Evolutionary conservation across 2,888 invertebrate species (phyloP).

Genomic region (Hypolimnas misippus): DNA sequence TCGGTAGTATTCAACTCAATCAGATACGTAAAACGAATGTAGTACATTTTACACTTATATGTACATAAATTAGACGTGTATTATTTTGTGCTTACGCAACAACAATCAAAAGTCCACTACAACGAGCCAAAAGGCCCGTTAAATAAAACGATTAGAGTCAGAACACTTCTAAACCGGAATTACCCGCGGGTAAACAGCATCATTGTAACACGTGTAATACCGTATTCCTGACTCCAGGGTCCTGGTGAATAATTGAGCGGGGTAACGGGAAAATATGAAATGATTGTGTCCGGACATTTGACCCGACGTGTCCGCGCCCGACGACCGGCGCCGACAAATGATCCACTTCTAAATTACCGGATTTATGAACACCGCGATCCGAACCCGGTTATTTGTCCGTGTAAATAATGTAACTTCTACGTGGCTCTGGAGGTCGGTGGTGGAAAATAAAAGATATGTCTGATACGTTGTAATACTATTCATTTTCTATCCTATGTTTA

Average conservation of each 20-base stretch:
- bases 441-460: background rate
- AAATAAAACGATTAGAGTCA: conserved; percentile 68
- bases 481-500: too few relatives aligned
- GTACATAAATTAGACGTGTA: too few relatives aligned
- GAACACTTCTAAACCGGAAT: conserved; percentile 69
- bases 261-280: conserved; percentile 78
- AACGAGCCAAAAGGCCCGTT: conserved; percentile 43
- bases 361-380: conserved; percentile 43
- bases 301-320: conserved; percentile 41
- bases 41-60: too few relatives aligned
- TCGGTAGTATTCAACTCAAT: too few relatives aligned
- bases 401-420: conserved; percentile 12
- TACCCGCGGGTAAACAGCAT: conserved; percentile 71
- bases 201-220: conserved; percentile 75
- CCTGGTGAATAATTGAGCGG: conserved; percentile 76
- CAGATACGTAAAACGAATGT: too few relatives aligned
- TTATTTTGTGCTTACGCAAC: background rate
- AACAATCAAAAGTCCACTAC: background rate
- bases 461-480: too few relatives aligned
- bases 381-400: conserved; percentile 41
- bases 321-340: conserved; percentile 54
- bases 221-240: conserved; percentile 61
- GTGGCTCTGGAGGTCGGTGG: background rate
- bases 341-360: conserved; percentile 47
- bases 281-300: conserved; percentile 66